Percentiles rank a stretch among this genome's conserved stretches.
Evolutionary conservation across 2,888 invertebrate genomes (phyloP).

Genomic region (Omphaloscelis lunosa): DNA sequence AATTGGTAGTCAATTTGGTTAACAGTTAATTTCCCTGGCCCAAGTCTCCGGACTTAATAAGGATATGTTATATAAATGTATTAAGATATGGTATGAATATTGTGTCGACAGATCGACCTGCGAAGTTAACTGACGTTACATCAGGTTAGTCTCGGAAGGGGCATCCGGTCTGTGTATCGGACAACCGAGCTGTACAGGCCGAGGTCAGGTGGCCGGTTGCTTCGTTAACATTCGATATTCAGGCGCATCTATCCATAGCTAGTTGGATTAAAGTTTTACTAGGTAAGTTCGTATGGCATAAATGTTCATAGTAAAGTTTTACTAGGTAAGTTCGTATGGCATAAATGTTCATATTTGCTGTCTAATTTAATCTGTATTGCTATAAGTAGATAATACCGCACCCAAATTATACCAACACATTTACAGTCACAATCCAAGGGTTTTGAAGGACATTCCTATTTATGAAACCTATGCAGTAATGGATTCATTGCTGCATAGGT

Average conservation of each 20-base stretch:
- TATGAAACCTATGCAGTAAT: too few species aligned
- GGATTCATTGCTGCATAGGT: too few species aligned
- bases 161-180: not conserved
- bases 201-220: not conserved
- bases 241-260: not conserved
- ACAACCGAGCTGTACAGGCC: not conserved
- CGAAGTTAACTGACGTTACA: not conserved
- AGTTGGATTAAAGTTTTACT: not conserved
- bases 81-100: not conserved
- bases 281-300: not conserved
- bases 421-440: too few species aligned
- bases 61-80: not conserved
- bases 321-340: too few species aligned
- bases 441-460: too few species aligned
- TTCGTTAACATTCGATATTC: slow-evolving; percentile 3
- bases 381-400: too few species aligned
- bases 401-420: too few species aligned
- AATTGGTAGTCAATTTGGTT: too few species aligned
- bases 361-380: not conserved
- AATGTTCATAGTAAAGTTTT: too few species aligned
- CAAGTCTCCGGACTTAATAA: not conserved
- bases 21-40: not conserved
- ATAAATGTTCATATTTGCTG: not conserved
- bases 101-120: not conserved
- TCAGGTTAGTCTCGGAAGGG: slow-evolving; percentile 8